These are phyloP conservation scores for Cantharis lateralis DNA, from an alignment of 2,888 invertebrate species.

Conservation along the genomic window DNA sequence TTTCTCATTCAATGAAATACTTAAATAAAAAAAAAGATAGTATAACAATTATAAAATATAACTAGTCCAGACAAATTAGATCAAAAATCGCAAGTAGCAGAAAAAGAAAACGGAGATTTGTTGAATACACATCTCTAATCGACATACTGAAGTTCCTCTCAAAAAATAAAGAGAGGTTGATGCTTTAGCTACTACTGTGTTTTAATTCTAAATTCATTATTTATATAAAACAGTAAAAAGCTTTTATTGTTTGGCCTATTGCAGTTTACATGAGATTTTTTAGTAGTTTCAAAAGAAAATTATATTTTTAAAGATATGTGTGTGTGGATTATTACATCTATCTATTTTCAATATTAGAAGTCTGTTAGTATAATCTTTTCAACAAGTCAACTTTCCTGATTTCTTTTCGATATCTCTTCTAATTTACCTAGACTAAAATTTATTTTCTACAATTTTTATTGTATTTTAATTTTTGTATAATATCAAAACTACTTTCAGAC, in stretches of 20 bases:
- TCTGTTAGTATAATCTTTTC: neutral
- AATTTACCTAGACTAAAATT: neutral
- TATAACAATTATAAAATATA: neutral
- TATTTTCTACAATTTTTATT: neutral
- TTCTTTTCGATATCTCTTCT: neutral
- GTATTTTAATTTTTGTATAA: neutral
- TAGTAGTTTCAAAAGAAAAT: neutral
- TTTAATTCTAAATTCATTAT: too few species aligned
- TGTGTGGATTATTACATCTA: neutral
- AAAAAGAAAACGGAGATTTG: neutral
- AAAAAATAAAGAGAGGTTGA: neutral
- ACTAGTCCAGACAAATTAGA: neutral
- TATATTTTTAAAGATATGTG: neutral
- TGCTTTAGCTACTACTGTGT: neutral
- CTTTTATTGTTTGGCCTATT: too few species aligned
- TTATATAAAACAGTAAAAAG: too few species aligned
- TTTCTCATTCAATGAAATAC: neutral
- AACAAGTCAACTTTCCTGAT: neutral
- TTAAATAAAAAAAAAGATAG: neutral
- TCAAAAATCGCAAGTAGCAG: neutral
- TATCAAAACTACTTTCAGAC: neutral
- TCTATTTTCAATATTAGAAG: neutral
- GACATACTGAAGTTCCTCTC: too few species aligned
- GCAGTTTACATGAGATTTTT: too few species aligned
- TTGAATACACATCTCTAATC: neutral